A percentile compares a stretch with the other conserved stretches of the same genome.
These are phyloP conservation scores for Epinotia nisella DNA, from an alignment of 2,888 invertebrate genomes.

Conservation along the genomic window DNA sequence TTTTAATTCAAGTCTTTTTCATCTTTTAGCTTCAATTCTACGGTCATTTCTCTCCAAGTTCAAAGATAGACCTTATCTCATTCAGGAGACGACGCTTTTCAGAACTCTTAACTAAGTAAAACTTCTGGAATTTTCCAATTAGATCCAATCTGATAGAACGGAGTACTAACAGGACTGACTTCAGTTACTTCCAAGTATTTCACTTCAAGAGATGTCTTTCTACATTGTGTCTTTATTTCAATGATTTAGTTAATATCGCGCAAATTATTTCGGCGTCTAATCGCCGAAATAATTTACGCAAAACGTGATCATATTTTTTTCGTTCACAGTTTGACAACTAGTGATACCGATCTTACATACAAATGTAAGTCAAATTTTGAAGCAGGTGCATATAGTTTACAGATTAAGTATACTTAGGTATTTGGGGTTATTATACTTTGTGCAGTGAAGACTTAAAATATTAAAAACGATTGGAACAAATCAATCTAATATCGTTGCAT, in stretches of 20 bases:
- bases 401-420: too few species aligned
- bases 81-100: neutral
- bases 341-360: too few species aligned
- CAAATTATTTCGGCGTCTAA: too few species aligned
- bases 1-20: neutral
- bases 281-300: too few species aligned
- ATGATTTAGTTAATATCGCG: neutral
- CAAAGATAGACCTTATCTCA: constrained; percentile 13
- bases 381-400: too few species aligned
- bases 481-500: neutral
- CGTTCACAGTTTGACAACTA: too few species aligned
- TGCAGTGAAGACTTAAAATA: too few species aligned
- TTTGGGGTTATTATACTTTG: too few species aligned
- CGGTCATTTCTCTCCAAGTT: neutral
- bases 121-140: constrained; percentile 23
- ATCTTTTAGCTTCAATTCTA: neutral
- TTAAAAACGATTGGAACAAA: too few species aligned
- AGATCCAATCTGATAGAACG: constrained; percentile 11
- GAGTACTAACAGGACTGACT: neutral
- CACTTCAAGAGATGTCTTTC: neutral
- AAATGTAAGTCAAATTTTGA: too few species aligned
- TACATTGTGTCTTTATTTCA: neutral
- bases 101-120: constrained; percentile 14
- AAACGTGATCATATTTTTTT: too few species aligned
- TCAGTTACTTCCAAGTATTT: neutral